Base-by-base conservation (phyloP, 2,797 vertebrate species). In the Pseudopleuronectes americanus region DNA sequence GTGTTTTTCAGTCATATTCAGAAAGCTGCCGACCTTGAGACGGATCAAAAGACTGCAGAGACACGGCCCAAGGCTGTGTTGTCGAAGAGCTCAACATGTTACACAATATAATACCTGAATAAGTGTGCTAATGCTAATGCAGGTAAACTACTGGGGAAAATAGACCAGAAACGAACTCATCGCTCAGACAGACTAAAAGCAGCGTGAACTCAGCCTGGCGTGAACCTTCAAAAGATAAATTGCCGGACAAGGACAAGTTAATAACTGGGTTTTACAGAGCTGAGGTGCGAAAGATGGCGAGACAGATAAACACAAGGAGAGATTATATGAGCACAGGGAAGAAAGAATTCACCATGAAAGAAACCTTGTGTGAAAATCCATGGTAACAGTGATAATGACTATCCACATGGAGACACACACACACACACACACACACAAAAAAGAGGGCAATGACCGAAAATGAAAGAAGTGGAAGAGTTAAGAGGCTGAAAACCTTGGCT, bases 351-450 rank as follows among this genome's bases (percentile, higher is more conserved):
- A 61, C 62, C 60, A 74, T 77, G 64, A 90, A 87, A 69, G 60
- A 63, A 87, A 81, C 59, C 74, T 65, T 63, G 24, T 64, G 53
- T 67, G 33, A 57, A 88, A 90, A 84, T 84, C 83, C 78, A 86
- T 87, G 78, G 83, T 79, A 90, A 90, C 81, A 69, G 80, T 70
- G 62, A 71, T 76, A 80, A 87, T 81, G 64, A 76, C 57, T 75
- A 82, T 75, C 71, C 69, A 59, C 82, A 80, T 68, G 69, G 71
- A 85, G 79, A 75, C 61, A 81, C 77, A 81, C 74, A 84, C 72
- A 79, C 54, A 81, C 79, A 81, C 71, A 84, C 3, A n/a, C n/a
- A n/a, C n/a, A 24, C 24, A 24, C 24, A 24, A 26, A 72, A 87
- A 85, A 84, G 71, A 83, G 24, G 55, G 48, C 52, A 79, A 77